Evolutionary conservation across 2,797 vertebrate genomes (phyloP).

Genomic region (Pseudomugil gertrudae): DNA sequence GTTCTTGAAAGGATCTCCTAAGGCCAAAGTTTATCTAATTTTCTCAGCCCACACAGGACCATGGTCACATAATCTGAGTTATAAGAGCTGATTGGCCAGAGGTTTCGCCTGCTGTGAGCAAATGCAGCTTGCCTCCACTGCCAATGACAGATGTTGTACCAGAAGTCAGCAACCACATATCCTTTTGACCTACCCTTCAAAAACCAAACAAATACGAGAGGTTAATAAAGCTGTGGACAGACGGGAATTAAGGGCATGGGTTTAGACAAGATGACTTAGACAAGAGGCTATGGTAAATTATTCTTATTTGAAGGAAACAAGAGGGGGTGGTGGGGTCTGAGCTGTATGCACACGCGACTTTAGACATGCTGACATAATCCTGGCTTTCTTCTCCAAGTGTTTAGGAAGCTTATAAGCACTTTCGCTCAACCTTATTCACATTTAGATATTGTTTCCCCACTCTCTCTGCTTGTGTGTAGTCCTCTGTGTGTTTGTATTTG

Average conservation of each 20-base stretch:
- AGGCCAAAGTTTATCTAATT: conserved; percentile 20
- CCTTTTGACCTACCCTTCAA: conserved; percentile 61
- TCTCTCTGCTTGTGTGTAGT: not conserved
- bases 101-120: conserved; percentile 13
- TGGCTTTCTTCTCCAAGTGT: conserved; percentile 52
- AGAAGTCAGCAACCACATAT: conserved; percentile 53
- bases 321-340: conserved; percentile 36
- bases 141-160: conserved; percentile 66
- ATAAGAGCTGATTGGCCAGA: not conserved
- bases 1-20: conserved; percentile 25
- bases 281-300: conserved; percentile 60
- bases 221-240: conserved; percentile 69
- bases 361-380: conserved; percentile 59
- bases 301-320: conserved; percentile 64
- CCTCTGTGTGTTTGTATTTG: not conserved
- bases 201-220: conserved; percentile 48
- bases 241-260: conserved; percentile 75
- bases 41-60: not conserved
- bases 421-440: not conserved
- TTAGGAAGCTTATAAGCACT: conserved; percentile 26
- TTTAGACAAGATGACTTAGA: conserved; percentile 60
- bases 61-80: conserved; percentile 4
- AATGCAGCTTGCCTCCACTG: conserved; percentile 14
- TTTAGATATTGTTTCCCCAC: not conserved
- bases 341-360: conserved; percentile 46